These are phyloP conservation scores for Apantesis nais DNA, from an alignment of 2,888 invertebrate genomes.

Conservation along the genomic window DNA sequence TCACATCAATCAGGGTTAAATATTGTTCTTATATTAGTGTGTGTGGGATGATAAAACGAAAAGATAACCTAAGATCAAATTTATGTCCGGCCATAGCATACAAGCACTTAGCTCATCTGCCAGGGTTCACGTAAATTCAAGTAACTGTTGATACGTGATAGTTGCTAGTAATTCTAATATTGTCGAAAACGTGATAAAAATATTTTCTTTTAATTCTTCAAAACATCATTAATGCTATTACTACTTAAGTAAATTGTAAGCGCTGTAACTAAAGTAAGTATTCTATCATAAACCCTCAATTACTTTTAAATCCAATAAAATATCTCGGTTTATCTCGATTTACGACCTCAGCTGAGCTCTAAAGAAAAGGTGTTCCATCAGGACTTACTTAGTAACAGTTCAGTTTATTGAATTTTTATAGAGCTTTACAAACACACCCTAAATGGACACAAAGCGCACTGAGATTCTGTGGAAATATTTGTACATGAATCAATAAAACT, in stretches of 20 bases:
- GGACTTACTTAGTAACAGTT: constrained; percentile 1
- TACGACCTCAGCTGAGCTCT: constrained; percentile 14
- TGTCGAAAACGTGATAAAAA: not conserved
- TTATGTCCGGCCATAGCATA: too few species aligned
- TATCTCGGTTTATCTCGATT: not conserved
- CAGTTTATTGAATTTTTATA: too few species aligned
- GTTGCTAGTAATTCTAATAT: not conserved
- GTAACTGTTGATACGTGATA: not conserved
- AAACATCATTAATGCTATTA: not conserved
- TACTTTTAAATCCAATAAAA: constrained; percentile 11
- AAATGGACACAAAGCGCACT: not conserved
- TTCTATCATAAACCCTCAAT: constrained; percentile 3
- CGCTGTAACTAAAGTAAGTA: not conserved
- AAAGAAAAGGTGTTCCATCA: constrained; percentile 3
- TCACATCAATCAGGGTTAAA: too few species aligned
- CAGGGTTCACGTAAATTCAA: not conserved
- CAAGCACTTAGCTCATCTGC: too few species aligned
- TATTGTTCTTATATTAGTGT: too few species aligned
- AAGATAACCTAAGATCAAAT: too few species aligned
- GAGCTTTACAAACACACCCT: not conserved
- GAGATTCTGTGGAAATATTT: not conserved
- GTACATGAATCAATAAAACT: not conserved
- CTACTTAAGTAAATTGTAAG: not conserved
- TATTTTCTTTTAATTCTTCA: not conserved
- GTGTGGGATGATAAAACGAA: too few species aligned